phyloP scores from a whole-genome alignment of 1,140 invertebrate genomes.

The Grapholita molesta region DNA sequence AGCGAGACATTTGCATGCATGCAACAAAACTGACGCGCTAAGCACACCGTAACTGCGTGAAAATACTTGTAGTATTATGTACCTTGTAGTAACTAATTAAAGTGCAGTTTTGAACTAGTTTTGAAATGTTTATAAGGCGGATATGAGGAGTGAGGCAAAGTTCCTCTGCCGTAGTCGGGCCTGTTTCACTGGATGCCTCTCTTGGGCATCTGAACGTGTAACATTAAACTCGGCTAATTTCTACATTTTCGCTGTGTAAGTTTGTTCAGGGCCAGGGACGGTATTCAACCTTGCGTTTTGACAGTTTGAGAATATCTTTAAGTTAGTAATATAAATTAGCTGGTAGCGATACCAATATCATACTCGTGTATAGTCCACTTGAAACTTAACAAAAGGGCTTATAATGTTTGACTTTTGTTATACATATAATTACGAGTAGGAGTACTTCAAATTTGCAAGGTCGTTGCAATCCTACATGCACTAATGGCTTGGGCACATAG shows the following conservation, averaged over 20 bases:
- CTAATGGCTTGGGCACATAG: too few relatives aligned
- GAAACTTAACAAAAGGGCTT: too few relatives aligned
- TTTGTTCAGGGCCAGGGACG: background rate
- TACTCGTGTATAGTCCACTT: too few relatives aligned
- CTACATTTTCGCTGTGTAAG: conserved; percentile 6
- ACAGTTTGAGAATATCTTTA: background rate
- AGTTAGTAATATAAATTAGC: background rate
- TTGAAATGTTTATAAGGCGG: background rate
- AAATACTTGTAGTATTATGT: background rate
- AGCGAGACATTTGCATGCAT: conserved; percentile 20
- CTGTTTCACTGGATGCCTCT: conserved; percentile 9
- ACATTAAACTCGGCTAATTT: conserved; percentile 12
- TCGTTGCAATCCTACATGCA: too few relatives aligned
- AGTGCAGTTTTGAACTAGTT: background rate
- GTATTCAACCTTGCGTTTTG: background rate
- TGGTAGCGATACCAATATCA: background rate
- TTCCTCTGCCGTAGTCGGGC: background rate
- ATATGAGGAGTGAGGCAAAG: background rate
- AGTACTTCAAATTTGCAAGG: too few relatives aligned
- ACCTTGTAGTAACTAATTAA: background rate
- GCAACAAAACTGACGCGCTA: conserved; percentile 5
- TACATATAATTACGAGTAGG: too few relatives aligned
- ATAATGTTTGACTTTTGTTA: too few relatives aligned
- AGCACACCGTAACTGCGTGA: background rate
- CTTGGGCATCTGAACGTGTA: background rate